These are phyloP conservation scores for Aphaenogaster ashmeadi DNA, from an alignment of 1,140 invertebrate genomes.

Conservation along the genomic window DNA sequence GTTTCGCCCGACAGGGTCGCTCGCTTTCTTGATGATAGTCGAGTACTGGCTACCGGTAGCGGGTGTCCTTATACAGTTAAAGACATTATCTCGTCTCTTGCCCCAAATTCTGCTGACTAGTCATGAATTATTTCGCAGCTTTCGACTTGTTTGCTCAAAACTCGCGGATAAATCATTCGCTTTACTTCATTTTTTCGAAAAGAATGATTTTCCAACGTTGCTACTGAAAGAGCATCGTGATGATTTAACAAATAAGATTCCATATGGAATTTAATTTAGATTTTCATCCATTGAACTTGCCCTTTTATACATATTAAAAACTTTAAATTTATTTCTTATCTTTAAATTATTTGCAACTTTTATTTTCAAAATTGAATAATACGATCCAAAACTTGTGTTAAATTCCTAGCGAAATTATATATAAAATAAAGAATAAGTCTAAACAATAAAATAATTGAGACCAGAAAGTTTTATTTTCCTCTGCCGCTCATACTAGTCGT, in stretches of 20 bases:
- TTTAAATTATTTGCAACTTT: not conserved
- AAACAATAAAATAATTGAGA: not conserved
- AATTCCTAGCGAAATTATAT: not conserved
- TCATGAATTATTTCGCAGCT: not conserved
- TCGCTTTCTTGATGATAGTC: constrained; percentile 77
- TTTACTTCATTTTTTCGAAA: not conserved
- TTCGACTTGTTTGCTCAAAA: not conserved
- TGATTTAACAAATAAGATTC: not conserved
- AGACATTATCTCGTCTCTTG: constrained; percentile 57
- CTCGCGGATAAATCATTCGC: not conserved
- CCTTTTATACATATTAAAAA: not conserved
- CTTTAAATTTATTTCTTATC: not conserved
- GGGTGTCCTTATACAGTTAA: constrained; percentile 66
- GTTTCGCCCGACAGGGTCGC: constrained; percentile 70
- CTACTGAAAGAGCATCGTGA: not conserved
- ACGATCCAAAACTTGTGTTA: not conserved
- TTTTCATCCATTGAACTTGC: not conserved
- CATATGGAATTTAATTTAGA: not conserved
- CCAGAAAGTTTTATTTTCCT: not conserved
- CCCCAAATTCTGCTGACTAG: not conserved
- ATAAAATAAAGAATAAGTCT: not conserved
- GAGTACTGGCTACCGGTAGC: constrained; percentile 57
- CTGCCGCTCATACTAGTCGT: not conserved
- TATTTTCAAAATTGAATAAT: not conserved
- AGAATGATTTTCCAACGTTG: constrained; percentile 8